Conservation (phyloP, 2,113 vertebrate genomes). For the Rhinichthys klamathensis region DNA sequence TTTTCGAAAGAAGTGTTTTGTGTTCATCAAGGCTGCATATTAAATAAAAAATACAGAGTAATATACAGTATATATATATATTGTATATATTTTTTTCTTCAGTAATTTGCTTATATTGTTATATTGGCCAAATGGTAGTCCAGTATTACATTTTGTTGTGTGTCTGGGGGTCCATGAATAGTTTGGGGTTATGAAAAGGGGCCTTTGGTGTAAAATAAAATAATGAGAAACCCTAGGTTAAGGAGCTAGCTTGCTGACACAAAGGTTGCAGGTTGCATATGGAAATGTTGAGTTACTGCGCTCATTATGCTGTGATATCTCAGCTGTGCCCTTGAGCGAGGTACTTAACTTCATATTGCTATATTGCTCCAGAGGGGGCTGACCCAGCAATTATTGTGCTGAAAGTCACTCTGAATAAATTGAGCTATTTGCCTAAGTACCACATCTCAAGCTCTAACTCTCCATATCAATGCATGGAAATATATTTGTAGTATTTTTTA, state of each 20-base stretch:
- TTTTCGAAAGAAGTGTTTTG: background rate
- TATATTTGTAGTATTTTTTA: background rate
- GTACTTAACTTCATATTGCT: slow-evolving; percentile 18
- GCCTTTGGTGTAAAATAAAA: slow-evolving; percentile 25
- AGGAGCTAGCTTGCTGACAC: slow-evolving; percentile 11
- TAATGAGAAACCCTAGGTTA: slow-evolving; percentile 17
- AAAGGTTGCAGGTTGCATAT: slow-evolving; percentile 10
- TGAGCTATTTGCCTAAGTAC: slow-evolving; percentile 11
- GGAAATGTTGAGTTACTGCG: slow-evolving; percentile 28
- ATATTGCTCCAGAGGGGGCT: slow-evolving; percentile 11
- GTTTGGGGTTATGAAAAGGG: slow-evolving; percentile 13
- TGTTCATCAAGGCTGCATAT: too few relatives aligned
- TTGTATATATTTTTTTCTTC: too few relatives aligned
- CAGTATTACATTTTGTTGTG: slow-evolving; percentile 12
- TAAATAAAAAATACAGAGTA: too few relatives aligned
- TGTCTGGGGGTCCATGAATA: background rate
- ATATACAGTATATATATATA: too few relatives aligned
- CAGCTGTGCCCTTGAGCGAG: slow-evolving; percentile 20
- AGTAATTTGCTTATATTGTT: background rate
- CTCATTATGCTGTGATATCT: slow-evolving; percentile 19
- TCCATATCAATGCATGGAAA: slow-evolving; percentile 1
- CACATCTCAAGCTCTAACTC: background rate
- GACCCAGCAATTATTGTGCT: slow-evolving; percentile 13
- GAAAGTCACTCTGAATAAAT: slow-evolving; percentile 5
- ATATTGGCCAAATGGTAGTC: background rate